Conservation (phyloP, 2,113 vertebrate genomes). For the Oreochromis niloticus region DNA sequence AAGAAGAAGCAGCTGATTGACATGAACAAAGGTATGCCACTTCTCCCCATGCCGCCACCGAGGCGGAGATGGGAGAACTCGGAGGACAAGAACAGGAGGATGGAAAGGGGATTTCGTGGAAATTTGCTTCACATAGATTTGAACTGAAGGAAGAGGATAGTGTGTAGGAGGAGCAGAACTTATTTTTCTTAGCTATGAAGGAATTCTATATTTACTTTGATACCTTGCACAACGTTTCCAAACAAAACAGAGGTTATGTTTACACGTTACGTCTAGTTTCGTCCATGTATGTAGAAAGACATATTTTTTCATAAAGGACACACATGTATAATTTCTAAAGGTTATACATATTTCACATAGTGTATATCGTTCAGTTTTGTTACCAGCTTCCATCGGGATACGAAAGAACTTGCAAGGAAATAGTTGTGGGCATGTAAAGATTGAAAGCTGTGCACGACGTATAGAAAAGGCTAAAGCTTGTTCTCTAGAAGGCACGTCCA, state of each 20-base stretch:
- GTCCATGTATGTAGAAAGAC: background rate
- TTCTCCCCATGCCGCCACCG: conserved; percentile 20
- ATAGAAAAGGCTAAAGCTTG: background rate
- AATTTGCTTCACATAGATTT: conserved; percentile 41
- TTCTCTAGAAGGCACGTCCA: background rate
- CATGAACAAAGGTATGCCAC: conserved; percentile 93
- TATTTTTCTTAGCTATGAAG: conserved; percentile 14
- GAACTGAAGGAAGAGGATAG: conserved; percentile 40
- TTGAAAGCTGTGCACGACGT: background rate
- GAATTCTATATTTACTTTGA: conserved; percentile 16
- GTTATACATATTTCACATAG: background rate
- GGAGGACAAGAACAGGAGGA: background rate
- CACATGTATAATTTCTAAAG: background rate
- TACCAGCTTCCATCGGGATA: background rate
- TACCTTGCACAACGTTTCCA: background rate
- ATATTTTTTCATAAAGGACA: background rate
- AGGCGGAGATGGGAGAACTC: conserved; percentile 14
- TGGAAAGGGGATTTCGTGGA: conserved; percentile 3
- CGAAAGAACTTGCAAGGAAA: background rate
- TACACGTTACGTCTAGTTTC: background rate
- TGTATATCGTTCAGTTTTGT: background rate
- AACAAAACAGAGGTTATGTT: conserved; percentile 30
- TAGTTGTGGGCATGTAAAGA: conserved; percentile 21
- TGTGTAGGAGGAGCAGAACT: background rate
- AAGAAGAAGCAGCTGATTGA: conserved; percentile 98